Conservation (phyloP, 2,113 vertebrate species). For the Sterna hirundo region DNA sequence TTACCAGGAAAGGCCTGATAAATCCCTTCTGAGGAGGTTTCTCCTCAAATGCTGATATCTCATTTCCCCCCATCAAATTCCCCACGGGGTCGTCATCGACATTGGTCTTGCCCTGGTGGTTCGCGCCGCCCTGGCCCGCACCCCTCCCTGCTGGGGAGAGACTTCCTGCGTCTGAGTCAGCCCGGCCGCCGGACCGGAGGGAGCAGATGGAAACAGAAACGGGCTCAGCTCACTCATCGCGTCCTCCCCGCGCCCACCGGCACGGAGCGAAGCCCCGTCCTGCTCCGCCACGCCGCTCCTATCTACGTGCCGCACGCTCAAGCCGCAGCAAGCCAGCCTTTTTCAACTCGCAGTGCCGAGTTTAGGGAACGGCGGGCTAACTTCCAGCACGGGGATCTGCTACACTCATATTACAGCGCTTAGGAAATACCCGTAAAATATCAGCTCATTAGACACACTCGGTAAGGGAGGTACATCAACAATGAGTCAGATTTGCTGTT, state of each 20-base stretch:
- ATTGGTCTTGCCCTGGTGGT: not conserved
- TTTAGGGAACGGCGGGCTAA: not conserved
- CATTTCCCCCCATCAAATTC: not conserved
- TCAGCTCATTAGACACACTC: not conserved
- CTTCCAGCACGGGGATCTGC: not conserved
- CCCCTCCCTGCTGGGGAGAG: not conserved
- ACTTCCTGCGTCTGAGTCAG: conserved; percentile 36
- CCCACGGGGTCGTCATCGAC: not conserved
- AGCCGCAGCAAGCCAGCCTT: not conserved
- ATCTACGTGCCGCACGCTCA: accelerated
- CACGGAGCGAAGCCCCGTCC: not conserved
- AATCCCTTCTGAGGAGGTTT: not conserved
- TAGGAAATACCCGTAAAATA: conserved; percentile 46
- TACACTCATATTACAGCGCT: not conserved
- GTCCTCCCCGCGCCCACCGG: accelerated
- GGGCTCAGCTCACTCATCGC: accelerated
- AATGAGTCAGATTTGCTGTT: conserved; percentile 57
- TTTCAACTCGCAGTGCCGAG: not conserved
- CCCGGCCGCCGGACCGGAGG: accelerated
- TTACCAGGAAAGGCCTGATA: not conserved
- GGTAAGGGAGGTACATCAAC: not conserved
- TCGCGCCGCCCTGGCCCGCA: not conserved
- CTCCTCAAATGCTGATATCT: not conserved
- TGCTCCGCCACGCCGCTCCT: accelerated
- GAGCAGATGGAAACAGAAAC: not conserved